Conservation (phyloP, 2,113 vertebrate genomes). For the Gorilla gorilla region DNA sequence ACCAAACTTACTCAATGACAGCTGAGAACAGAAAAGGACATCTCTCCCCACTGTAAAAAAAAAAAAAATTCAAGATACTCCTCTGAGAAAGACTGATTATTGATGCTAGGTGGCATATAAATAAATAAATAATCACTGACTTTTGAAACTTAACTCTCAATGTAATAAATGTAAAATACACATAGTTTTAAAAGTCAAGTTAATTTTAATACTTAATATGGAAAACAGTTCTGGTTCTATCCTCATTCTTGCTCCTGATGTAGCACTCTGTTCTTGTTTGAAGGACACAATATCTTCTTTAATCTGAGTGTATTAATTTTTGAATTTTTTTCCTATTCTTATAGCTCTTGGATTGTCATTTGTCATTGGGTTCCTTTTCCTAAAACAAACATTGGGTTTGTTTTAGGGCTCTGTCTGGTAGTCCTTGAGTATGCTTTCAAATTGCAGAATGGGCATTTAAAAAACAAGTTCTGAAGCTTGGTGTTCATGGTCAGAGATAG, state of each 20-base stretch:
- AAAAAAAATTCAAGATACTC: background rate
- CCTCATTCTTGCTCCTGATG: background rate
- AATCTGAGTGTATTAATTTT: background rate
- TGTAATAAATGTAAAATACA: background rate
- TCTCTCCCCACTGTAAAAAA: background rate
- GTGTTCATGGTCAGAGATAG: background rate
- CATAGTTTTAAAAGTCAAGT: background rate
- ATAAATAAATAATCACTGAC: background rate
- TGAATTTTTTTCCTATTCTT: background rate
- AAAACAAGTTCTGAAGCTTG: background rate
- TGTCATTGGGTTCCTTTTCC: background rate
- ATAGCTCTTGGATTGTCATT: background rate
- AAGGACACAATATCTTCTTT: background rate
- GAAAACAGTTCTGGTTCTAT: background rate
- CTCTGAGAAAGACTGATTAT: background rate
- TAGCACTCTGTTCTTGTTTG: background rate
- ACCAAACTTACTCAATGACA: background rate
- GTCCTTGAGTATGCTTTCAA: background rate
- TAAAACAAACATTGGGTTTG: background rate
- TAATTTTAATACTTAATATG: background rate
- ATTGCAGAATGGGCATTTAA: background rate
- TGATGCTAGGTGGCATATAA: background rate
- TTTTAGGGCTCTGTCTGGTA: background rate
- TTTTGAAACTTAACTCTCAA: background rate
- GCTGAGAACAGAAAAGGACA: background rate